phyloP scores from a whole-genome alignment of 1,140 invertebrate genomes.

The Ostrea edulis region DNA sequence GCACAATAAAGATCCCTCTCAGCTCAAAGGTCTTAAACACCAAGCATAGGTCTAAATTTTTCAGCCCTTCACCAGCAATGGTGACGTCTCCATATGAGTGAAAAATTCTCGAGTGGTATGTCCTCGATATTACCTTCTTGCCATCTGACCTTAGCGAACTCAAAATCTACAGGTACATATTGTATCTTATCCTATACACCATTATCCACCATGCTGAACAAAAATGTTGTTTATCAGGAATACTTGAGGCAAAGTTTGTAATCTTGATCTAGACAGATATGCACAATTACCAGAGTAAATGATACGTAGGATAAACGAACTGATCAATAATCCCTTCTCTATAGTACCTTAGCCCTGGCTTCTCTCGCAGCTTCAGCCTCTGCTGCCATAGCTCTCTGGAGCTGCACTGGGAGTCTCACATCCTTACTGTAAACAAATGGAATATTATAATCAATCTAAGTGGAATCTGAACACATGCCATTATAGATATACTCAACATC shows the following conservation, averaged over 20 bases:
- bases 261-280: too few species aligned
- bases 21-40: too few species aligned
- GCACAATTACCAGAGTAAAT: too few species aligned
- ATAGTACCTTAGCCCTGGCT: constrained; percentile 75
- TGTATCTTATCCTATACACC: not conserved
- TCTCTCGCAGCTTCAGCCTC: constrained; percentile 77
- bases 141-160: too few species aligned
- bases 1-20: too few species aligned
- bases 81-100: too few species aligned
- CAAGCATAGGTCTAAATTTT: too few species aligned
- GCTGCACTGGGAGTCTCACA: constrained; percentile 89
- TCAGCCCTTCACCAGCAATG: too few species aligned
- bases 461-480: not conserved
- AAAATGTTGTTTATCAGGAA: not conserved
- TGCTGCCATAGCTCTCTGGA: constrained; percentile 84
- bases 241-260: too few species aligned
- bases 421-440: constrained; percentile 86
- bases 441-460: not conserved
- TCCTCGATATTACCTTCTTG: too few species aligned
- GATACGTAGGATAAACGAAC: not conserved
- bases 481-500: not conserved
- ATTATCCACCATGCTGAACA: not conserved
- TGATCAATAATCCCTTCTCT: not conserved
- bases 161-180: not conserved
- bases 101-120: too few species aligned